A percentile compares a stretch with the other conserved stretches of the same genome.
phyloP scores from a whole-genome alignment of 2,888 invertebrate species.

The Pteria penguin region DNA sequence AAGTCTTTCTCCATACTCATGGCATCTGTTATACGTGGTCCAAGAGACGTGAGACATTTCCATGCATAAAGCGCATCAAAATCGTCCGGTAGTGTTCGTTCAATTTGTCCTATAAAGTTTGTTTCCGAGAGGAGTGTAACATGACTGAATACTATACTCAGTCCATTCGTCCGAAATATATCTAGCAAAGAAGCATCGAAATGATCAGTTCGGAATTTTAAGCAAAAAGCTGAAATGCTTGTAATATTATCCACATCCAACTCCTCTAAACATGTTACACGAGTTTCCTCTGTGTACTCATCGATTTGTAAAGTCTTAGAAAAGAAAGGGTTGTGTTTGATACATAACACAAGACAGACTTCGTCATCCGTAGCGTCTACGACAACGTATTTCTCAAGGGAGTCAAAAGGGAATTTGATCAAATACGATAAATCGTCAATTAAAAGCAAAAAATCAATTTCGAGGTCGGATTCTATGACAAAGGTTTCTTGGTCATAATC shows the following conservation, averaged over 20 bases:
- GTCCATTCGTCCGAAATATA: not conserved
- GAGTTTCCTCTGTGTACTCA: not conserved
- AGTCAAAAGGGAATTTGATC: not conserved
- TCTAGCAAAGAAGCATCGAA: not conserved
- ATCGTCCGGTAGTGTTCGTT: not conserved
- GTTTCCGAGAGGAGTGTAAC: not conserved
- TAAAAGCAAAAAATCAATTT: no score
- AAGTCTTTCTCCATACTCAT: not conserved
- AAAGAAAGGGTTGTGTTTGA: not conserved
- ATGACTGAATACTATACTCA: not conserved
- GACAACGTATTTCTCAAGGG: not conserved
- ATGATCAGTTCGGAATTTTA: not conserved
- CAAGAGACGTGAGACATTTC: slow-evolving; percentile 7
- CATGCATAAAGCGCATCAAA: slow-evolving; percentile 27
- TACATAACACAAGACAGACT: not conserved
- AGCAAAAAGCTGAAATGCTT: not conserved
- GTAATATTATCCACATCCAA: not conserved
- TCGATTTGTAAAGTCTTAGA: not conserved
- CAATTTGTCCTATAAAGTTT: not conserved
- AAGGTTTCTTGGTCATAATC: not conserved
- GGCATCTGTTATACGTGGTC: slow-evolving; percentile 20
- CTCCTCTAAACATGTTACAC: not conserved
- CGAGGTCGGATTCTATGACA: not conserved
- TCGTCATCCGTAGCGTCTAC: not conserved
- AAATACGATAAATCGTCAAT: not conserved